These are phyloP conservation scores for Hoplostethus atlanticus DNA, from an alignment of 2,797 vertebrate genomes.

Conservation along the genomic window DNA sequence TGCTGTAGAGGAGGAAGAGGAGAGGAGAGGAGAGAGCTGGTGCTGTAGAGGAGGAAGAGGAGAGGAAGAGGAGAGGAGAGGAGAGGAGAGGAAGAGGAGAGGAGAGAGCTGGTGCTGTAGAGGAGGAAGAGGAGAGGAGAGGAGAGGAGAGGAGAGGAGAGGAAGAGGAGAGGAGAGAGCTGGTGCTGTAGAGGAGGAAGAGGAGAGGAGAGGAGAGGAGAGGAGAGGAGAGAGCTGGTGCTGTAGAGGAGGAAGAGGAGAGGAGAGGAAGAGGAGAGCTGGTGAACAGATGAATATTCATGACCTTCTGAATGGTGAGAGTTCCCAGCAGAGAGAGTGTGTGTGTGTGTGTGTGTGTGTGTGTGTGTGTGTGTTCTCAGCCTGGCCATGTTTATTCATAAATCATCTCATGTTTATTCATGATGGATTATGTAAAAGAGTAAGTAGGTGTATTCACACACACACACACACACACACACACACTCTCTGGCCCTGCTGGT, in stretches of 20 bases:
- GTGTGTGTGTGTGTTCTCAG: constrained; percentile 32
- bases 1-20: neutral
- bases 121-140: neutral
- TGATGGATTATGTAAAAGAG: constrained; percentile 72
- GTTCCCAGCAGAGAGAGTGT: constrained; percentile 24
- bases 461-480: constrained; percentile 26
- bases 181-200: neutral
- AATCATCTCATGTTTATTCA: constrained; percentile 79
- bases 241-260: neutral
- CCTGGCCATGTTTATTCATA: constrained; percentile 72
- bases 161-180: no score
- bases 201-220: no score
- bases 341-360: constrained; percentile 33
- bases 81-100: no score
- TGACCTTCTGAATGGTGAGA: constrained; percentile 36
- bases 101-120: neutral
- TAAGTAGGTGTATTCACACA: constrained; percentile 46
- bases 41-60: neutral
- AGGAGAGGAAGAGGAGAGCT: constrained; percentile 1
- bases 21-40: constrained; percentile 2
- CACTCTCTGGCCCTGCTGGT: neutral
- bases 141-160: neutral
- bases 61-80: no score
- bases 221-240: neutral
- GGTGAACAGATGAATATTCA: constrained; percentile 33